phyloP scores from a whole-genome alignment of 2,113 vertebrate species.

The Cisticola juncidis region DNA sequence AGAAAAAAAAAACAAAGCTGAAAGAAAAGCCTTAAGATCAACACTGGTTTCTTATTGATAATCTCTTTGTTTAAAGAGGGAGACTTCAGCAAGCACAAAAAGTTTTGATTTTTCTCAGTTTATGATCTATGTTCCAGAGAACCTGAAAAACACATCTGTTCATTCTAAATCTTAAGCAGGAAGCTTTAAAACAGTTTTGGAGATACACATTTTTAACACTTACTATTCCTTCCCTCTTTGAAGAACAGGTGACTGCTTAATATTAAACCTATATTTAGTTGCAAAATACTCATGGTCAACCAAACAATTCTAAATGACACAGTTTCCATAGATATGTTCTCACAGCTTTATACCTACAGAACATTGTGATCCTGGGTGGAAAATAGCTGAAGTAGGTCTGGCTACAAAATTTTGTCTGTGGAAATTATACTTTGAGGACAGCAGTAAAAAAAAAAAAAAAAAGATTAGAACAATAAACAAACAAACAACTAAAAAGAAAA shows the following conservation, averaged over 20 bases:
- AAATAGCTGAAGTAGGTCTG: not conserved
- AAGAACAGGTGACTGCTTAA: not conserved
- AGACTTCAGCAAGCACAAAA: not conserved
- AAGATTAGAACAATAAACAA: not conserved
- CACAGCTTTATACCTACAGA: not conserved
- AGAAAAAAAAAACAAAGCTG: not conserved
- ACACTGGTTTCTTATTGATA: not conserved
- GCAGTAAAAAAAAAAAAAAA: not conserved
- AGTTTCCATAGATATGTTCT: not conserved
- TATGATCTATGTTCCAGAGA: not conserved
- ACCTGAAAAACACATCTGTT: not conserved
- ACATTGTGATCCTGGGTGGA: not conserved
- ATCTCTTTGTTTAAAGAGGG: not conserved
- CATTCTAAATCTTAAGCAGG: not conserved
- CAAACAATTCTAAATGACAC: not conserved
- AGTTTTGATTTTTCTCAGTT: conserved; percentile 14
- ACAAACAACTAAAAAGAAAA: not conserved
- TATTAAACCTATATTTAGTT: not conserved
- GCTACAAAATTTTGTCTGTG: not conserved
- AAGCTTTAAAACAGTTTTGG: not conserved
- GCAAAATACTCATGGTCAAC: not conserved
- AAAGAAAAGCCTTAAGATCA: not conserved
- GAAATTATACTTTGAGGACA: not conserved
- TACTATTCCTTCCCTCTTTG: not conserved
- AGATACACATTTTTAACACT: not conserved